phyloP scores from a whole-genome alignment of 2,888 invertebrate species.

The Subacronicta megacephala region DNA sequence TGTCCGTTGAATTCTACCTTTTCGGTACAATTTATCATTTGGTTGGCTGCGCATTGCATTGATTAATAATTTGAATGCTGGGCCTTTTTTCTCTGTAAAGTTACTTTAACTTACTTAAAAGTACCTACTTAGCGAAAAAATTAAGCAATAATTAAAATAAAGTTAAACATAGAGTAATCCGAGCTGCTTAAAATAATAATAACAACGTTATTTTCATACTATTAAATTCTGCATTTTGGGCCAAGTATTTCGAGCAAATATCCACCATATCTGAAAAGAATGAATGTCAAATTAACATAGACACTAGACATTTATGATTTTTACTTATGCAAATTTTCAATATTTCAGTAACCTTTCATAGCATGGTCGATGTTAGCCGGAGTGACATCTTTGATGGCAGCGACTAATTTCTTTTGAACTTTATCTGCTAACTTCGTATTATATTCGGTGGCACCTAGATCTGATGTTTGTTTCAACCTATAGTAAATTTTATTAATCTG shows the following conservation, averaged over 20 bases:
- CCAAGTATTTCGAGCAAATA: constrained; percentile 75
- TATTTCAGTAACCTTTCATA: constrained; percentile 69
- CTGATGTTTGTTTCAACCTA: constrained; percentile 71
- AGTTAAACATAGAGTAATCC: no score
- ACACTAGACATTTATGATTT: not conserved
- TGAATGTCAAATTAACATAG: not conserved
- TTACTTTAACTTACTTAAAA: not conserved
- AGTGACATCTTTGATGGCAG: constrained; percentile 63
- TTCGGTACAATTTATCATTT: constrained; percentile 66
- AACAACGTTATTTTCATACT: constrained; percentile 66
- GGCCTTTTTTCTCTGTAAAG: constrained; percentile 77
- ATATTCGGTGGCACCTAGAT: constrained; percentile 69
- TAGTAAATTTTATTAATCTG: constrained; percentile 19
- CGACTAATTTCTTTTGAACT: constrained; percentile 64
- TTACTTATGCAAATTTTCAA: not conserved
- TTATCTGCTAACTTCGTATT: constrained; percentile 62
- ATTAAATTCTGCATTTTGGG: constrained; percentile 76
- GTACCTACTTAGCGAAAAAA: no score
- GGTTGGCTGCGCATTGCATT: constrained; percentile 67
- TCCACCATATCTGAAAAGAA: constrained; percentile 75
- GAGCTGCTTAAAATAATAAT: no score
- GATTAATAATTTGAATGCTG: constrained; percentile 71
- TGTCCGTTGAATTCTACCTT: constrained; percentile 64
- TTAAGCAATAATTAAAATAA: no score
- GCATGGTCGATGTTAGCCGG: constrained; percentile 60